phyloP scores from a whole-genome alignment of 2,888 invertebrate species.

The Synanthedon andrenaeformis region DNA sequence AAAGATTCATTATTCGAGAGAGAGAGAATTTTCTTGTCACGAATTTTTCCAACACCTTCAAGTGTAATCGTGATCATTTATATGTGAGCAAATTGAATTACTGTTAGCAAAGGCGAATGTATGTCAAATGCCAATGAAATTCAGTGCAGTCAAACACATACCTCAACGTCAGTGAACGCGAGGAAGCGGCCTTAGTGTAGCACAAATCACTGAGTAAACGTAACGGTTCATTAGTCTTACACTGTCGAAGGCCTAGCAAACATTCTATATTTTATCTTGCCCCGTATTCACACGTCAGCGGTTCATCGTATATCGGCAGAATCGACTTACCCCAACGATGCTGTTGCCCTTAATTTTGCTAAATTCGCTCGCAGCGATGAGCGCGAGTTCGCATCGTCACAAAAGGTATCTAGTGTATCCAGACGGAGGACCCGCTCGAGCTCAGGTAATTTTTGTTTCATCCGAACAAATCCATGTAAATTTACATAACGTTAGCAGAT shows the following conservation, averaged over 20 bases:
- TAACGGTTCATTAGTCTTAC: conserved; percentile 63
- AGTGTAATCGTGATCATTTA: too few species aligned
- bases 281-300: conserved; percentile 43
- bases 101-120: not conserved
- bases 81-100: not conserved
- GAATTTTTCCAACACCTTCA: too few species aligned
- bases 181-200: conserved; percentile 29
- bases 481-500: conserved; percentile 45
- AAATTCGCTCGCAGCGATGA: conserved; percentile 31
- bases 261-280: conserved; percentile 49
- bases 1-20: too few species aligned
- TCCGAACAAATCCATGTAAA: conserved; percentile 21
- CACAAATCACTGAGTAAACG: conserved; percentile 58
- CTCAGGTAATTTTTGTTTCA: conserved; percentile 59
- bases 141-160: conserved; percentile 9
- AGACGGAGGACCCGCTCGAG: conserved; percentile 68
- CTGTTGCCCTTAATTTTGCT: conserved; percentile 41
- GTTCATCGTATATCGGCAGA: conserved; percentile 16
- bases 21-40: too few species aligned
- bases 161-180: conserved; percentile 14
- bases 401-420: conserved; percentile 71
- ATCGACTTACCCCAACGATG: conserved; percentile 24
- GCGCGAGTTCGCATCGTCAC: conserved; percentile 38
- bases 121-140: not conserved
- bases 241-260: conserved; percentile 44